Evolutionary conservation across 2,113 vertebrate species (phyloP), one percentile per base, ranked within the genome.

Genomic region (Marmota flaviventris): DNA sequence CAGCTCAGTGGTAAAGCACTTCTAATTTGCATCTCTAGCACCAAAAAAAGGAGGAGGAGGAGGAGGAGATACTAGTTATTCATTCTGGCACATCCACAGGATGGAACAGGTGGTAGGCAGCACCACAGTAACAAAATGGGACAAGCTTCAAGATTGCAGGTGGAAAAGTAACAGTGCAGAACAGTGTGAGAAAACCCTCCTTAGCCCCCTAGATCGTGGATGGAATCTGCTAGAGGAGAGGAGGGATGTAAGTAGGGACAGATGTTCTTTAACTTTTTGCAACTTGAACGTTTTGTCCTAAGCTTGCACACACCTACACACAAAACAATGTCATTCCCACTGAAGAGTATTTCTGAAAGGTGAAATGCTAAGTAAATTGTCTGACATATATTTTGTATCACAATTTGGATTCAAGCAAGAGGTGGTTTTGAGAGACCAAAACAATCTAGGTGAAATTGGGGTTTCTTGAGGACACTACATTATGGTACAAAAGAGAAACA

Each of bases 361-460:
- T 0, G 3, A 88, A 4, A 51, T 14, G 8, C 51, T 37, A 20
- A 27, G 20, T 63, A 12, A 18, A 72, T 7, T n/a, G 51, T 39
- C 39, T 39, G 39, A 39, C 39, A 39, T 39, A 39, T 56, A 11
- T 61, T 94, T 24, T 81, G 22, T 10, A 25, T 32, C 4, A 37
- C 2, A 14, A 34, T 65, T 32, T 86, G 85, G 32, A 83, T 37
- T 93, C 91, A 63, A 79, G 42, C 5, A 5, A 69, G 29, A 82
- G 69, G 39, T 61, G 24, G 29, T 91, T 96, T 89, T 61, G 58
- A 89, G 85, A 86, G n/a, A 84, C 53, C 18, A 72, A 86, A 58
- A 73, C 27, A 89, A 86, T 18, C 39, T 17, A 48, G 34, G 37
- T 0, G 5, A 88, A 69, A 16, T 53, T 42, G 22, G 32, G 48